phyloP scores from a whole-genome alignment of 2,888 invertebrate species.

The Acronicta psi region DNA sequence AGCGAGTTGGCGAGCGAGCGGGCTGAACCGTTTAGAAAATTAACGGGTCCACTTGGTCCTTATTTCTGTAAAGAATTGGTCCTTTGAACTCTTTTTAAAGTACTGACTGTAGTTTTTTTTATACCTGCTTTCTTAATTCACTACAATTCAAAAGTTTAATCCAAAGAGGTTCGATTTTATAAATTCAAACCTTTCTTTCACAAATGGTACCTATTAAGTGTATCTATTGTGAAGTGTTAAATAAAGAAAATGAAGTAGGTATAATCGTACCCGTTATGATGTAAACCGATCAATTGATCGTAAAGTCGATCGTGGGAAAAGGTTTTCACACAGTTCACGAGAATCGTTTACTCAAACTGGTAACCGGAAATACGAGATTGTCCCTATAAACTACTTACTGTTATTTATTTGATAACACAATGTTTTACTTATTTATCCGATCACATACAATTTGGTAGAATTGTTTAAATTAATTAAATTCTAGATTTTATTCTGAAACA shows the following conservation, averaged over 20 bases:
- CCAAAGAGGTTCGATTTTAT: too few relatives aligned
- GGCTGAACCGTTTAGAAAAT: constrained; percentile 57
- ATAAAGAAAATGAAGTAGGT: constrained; percentile 6
- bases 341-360: constrained; percentile 14
- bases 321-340: constrained; percentile 33
- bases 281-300: constrained; percentile 32
- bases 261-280: constrained; percentile 30
- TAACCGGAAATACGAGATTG: constrained; percentile 40
- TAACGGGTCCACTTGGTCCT: constrained; percentile 48
- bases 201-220: neutral
- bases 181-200: neutral
- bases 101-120: neutral
- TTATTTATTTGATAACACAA: constrained; percentile 20
- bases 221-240: constrained; percentile 16
- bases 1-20: constrained; percentile 62
- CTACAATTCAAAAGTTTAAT: too few relatives aligned
- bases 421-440: too few relatives aligned
- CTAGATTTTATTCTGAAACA: too few relatives aligned
- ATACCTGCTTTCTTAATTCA: too few relatives aligned
- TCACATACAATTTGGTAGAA: too few relatives aligned
- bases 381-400: constrained; percentile 28
- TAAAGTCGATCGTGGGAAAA: constrained; percentile 52
- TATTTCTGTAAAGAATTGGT: constrained; percentile 22
- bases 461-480: too few relatives aligned
- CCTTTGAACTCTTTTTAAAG: constrained; percentile 15